Conservation (phyloP, 1,140 invertebrate genomes). For the Drosophila hydei region DNA sequence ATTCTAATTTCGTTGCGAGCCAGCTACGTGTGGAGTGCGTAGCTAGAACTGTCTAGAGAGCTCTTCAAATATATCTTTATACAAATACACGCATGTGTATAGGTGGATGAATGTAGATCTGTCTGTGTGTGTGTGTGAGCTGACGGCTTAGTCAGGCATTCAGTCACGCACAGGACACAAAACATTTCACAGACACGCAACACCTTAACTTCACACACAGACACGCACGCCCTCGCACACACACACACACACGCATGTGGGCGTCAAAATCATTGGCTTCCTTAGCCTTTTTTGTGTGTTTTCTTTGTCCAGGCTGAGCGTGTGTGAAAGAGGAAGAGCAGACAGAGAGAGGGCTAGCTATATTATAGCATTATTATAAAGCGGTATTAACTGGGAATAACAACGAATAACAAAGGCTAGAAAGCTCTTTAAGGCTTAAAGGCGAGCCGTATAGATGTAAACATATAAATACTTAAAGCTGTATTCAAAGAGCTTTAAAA, state of each 20-base stretch:
- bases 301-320: conserved; percentile 1
- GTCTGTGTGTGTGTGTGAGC: conserved; percentile 2
- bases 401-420: too few relatives aligned
- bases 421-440: too few relatives aligned
- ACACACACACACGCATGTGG: conserved; percentile 19
- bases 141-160: conserved; percentile 46
- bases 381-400: too few relatives aligned
- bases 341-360: too few relatives aligned
- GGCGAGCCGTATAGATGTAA: too few relatives aligned
- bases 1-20: conserved; percentile 45
- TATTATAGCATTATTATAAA: too few relatives aligned
- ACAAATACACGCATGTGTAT: conserved; percentile 3
- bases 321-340: background rate
- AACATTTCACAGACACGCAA: conserved; percentile 76
- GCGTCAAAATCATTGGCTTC: conserved; percentile 25
- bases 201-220: conserved; percentile 38
- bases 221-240: background rate
- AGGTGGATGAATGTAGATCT: background rate
- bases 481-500: too few relatives aligned
- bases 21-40: conserved; percentile 44
- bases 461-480: too few relatives aligned
- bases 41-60: too few relatives aligned
- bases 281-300: conserved; percentile 13
- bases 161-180: conserved; percentile 73
- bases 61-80: background rate